phyloP scores from a whole-genome alignment of 2,797 vertebrate genomes.

The Acanthiza pusilla region DNA sequence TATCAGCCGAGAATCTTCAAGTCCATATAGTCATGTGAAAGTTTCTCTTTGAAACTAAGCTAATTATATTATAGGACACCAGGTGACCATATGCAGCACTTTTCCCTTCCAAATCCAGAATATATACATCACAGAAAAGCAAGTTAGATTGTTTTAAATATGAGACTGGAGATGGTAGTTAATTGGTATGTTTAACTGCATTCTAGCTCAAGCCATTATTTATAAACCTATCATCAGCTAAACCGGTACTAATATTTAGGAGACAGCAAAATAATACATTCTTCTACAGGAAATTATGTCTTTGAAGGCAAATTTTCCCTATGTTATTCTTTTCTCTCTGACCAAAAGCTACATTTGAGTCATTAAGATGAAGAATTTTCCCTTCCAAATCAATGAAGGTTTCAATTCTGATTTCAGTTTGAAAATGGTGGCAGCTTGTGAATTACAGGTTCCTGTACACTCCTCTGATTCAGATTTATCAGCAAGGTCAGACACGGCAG shows the following conservation, averaged over 20 bases:
- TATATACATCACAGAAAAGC: background rate
- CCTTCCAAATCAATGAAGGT: background rate
- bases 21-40: background rate
- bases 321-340: background rate
- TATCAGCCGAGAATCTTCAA: background rate
- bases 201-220: background rate
- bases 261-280: background rate
- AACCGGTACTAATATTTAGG: background rate
- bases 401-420: background rate
- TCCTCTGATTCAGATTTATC: constrained; percentile 30
- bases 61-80: background rate
- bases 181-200: background rate
- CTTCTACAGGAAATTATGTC: background rate
- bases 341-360: background rate
- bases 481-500: constrained; percentile 26
- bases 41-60: background rate
- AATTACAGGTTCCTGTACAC: background rate
- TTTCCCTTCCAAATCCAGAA: background rate
- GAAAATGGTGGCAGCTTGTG: background rate
- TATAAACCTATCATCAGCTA: background rate
- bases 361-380: background rate
- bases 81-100: fast-evolving
- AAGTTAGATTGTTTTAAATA: background rate
- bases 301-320: background rate
- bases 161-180: background rate